phyloP scores from a whole-genome alignment of 2,113 vertebrate species.

The Apus apus region DNA sequence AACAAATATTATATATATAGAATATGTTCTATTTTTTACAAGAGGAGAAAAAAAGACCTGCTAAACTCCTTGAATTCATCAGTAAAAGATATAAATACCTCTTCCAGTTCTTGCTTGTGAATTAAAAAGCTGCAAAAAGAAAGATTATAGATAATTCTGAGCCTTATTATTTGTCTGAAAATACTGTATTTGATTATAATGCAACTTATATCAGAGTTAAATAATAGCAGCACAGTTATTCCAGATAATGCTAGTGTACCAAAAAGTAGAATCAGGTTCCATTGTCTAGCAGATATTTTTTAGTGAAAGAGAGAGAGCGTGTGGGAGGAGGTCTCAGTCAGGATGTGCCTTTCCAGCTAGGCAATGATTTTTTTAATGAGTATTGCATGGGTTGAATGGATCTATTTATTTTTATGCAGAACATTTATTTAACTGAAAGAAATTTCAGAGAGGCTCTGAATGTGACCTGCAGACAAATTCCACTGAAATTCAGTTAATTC shows the following conservation, averaged over 20 bases:
- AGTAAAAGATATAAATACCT: not conserved
- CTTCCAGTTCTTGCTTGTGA: not conserved
- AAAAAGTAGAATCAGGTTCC: not conserved
- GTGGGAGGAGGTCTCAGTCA: not conserved
- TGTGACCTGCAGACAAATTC: not conserved
- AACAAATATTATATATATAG: no score
- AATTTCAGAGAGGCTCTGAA: not conserved
- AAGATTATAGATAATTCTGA: not conserved
- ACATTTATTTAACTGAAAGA: not conserved
- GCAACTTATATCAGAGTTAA: not conserved
- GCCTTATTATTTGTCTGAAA: slow-evolving; percentile 29
- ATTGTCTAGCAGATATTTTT: not conserved
- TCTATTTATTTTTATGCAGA: not conserved
- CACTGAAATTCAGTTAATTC: not conserved
- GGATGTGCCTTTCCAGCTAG: not conserved
- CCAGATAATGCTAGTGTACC: not conserved
- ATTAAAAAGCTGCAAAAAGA: not conserved
- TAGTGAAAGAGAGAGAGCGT: not conserved
- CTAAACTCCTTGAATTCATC: not conserved
- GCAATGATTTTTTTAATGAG: not conserved
- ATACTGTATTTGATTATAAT: not conserved
- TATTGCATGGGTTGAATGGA: not conserved
- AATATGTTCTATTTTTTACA: not conserved
- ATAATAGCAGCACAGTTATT: not conserved
- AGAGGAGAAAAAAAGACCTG: accelerated